Conservation (phyloP, 2,888 invertebrate genomes). For the Xestoiulus laeticollis region DNA sequence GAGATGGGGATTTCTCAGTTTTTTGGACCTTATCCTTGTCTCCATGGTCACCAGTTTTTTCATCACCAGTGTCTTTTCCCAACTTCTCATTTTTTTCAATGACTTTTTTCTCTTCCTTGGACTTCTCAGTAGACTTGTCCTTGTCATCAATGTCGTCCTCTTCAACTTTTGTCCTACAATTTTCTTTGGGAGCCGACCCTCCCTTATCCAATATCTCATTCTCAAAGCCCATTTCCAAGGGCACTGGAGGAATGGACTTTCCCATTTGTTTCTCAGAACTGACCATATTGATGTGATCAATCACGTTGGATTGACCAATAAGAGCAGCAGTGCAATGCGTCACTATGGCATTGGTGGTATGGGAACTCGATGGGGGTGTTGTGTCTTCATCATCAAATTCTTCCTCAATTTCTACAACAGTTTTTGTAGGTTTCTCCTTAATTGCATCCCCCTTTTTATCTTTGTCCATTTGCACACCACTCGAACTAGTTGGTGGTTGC, state of each 20-base stretch:
- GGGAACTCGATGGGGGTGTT: neutral
- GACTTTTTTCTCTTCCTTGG: too few species aligned
- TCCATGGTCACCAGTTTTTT: neutral
- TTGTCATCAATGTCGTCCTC: neutral
- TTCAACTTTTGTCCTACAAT: neutral
- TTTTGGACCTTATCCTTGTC: neutral
- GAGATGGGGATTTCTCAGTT: neutral
- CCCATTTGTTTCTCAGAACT: neutral
- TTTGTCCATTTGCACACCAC: neutral
- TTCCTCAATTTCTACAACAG: neutral
- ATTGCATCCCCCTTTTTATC: neutral
- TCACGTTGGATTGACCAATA: slow-evolving; percentile 23
- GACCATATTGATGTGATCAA: neutral
- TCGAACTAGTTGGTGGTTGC: neutral
- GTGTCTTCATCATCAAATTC: neutral
- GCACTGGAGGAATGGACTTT: neutral
- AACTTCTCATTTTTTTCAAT: too few species aligned
- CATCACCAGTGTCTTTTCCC: neutral
- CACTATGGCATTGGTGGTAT: slow-evolving; percentile 9
- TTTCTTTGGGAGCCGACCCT: neutral
- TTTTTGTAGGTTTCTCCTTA: neutral
- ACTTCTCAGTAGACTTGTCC: neutral
- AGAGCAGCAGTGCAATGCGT: slow-evolving; percentile 7
- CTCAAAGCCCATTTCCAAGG: neutral
- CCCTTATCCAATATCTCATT: neutral